Evolutionary conservation across 2,888 invertebrate genomes (phyloP).

Genomic region (Netelia virgata): DNA sequence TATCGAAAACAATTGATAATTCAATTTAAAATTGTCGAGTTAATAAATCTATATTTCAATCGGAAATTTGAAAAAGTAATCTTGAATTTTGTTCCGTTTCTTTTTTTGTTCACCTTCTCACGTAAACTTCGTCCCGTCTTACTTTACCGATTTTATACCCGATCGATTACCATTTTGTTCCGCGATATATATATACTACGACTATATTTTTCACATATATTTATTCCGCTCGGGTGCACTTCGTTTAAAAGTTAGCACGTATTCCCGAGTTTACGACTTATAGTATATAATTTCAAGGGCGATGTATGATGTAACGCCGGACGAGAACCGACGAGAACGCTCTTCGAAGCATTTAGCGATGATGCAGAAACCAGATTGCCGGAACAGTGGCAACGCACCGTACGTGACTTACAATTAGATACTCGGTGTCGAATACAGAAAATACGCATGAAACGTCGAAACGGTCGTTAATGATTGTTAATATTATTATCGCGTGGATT

Average conservation of each 20-base stretch:
- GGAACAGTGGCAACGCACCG: slow-evolving; percentile 16
- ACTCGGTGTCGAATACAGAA: not conserved
- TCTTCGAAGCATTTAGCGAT: slow-evolving; percentile 16
- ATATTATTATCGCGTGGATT: slow-evolving; percentile 4
- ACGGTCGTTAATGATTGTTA: not conserved
- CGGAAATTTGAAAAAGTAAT: no score
- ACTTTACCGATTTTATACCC: not conserved
- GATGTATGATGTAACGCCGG: slow-evolving; percentile 12
- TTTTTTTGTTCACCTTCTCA: not conserved
- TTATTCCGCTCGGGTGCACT: slow-evolving; percentile 13
- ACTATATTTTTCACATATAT: not conserved
- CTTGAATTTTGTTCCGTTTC: not conserved
- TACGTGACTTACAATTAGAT: slow-evolving; percentile 1
- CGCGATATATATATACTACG: not conserved
- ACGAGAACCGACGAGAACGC: not conserved
- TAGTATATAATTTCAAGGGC: slow-evolving; percentile 33
- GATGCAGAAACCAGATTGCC: slow-evolving; percentile 14
- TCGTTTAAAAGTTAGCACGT: slow-evolving; percentile 18
- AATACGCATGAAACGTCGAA: not conserved
- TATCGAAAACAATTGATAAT: slow-evolving; percentile 2
- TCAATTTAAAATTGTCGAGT: no score
- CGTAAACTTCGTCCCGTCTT: not conserved
- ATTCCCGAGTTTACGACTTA: slow-evolving; percentile 20
- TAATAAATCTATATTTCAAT: no score
- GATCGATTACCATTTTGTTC: not conserved